These are phyloP conservation scores for Folsomia candida DNA, from an alignment of 2,888 invertebrate genomes.

Conservation along the genomic window DNA sequence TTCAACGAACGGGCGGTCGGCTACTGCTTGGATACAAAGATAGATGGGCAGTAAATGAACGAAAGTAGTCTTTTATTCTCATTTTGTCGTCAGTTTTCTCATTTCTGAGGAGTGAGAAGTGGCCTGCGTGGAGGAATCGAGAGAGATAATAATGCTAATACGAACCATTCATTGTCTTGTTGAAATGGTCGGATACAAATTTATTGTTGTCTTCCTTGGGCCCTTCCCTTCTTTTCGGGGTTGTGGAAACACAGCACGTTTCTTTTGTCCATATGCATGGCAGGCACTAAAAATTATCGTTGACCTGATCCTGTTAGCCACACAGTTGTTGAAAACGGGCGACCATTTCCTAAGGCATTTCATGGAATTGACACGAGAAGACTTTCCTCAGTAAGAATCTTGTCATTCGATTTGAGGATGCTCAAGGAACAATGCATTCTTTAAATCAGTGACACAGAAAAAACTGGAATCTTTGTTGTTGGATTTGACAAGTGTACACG, in stretches of 20 bases:
- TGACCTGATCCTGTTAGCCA: too few relatives aligned
- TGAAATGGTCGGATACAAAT: conserved; percentile 6
- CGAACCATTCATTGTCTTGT: conserved; percentile 1
- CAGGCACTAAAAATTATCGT: too few relatives aligned
- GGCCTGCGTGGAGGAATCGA: neutral
- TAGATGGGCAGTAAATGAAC: neutral
- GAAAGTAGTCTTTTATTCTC: conserved; percentile 6
- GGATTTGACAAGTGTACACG: too few relatives aligned
- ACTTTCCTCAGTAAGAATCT: too few relatives aligned
- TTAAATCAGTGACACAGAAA: neutral
- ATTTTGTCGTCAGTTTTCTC: conserved; percentile 9
- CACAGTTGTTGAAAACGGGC: too few relatives aligned
- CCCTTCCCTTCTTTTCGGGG: conserved; percentile 1
- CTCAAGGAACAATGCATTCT: neutral
- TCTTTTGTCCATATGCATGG: too few relatives aligned
- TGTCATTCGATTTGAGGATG: neutral
- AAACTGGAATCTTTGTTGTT: neutral
- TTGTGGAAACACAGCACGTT: too few relatives aligned
- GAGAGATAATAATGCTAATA: conserved; percentile 9
- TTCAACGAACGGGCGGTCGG: conserved; percentile 3
- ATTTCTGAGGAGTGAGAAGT: conserved; percentile 8
- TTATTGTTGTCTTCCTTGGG: conserved; percentile 4
- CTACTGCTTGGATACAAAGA: neutral
- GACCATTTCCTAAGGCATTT: too few relatives aligned
- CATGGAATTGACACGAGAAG: too few relatives aligned